phyloP scores from a whole-genome alignment of 2,113 vertebrate species.

The Burhinus bistriatus region DNA sequence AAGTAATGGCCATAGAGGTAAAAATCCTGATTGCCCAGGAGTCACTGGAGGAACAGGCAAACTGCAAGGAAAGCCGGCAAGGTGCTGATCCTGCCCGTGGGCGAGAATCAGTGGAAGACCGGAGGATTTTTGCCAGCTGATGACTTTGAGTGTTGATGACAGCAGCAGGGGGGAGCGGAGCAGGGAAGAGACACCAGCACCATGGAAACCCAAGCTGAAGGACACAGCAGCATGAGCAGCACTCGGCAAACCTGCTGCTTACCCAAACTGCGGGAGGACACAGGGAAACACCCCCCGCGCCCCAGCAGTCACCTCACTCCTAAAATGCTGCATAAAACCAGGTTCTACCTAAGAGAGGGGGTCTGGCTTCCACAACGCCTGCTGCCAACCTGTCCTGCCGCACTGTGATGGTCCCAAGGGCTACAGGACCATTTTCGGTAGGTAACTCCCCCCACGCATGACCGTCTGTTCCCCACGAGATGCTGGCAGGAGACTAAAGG shows the following conservation, averaged over 20 bases:
- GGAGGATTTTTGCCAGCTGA: too few relatives aligned
- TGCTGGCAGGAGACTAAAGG: too few relatives aligned
- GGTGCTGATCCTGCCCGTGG: neutral
- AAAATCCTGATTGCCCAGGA: neutral
- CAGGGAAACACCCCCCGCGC: neutral
- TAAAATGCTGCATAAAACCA: neutral
- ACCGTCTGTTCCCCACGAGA: rapidly evolving
- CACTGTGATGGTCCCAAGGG: neutral
- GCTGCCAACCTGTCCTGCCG: neutral
- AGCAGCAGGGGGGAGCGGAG: too few relatives aligned
- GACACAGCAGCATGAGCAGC: neutral
- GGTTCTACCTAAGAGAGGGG: neutral
- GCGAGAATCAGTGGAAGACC: too few relatives aligned
- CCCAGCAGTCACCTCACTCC: neutral
- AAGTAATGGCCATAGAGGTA: rapidly evolving
- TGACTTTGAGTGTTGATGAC: too few relatives aligned
- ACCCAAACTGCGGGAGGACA: neutral
- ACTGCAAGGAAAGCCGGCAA: neutral
- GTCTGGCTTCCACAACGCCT: neutral
- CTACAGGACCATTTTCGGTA: neutral
- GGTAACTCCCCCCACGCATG: neutral
- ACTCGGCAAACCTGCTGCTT: neutral
- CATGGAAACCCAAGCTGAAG: neutral
- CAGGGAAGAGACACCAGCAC: too few relatives aligned
- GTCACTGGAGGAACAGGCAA: neutral